These are phyloP conservation scores for Petroica traversi DNA, from an alignment of 2,113 vertebrate species.

Conservation along the genomic window DNA sequence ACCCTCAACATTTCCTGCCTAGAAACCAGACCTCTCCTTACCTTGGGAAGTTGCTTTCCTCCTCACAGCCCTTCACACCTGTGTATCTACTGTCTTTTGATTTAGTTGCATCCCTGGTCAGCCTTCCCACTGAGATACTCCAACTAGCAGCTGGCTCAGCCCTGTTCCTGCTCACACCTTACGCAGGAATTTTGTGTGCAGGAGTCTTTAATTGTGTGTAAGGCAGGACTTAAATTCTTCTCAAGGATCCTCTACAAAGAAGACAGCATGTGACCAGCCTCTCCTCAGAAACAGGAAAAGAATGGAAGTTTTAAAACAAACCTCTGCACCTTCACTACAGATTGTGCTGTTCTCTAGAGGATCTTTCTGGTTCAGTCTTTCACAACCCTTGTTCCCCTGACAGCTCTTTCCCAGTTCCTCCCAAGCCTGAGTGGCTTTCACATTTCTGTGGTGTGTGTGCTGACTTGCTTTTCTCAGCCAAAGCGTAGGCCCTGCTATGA, in stretches of 20 bases:
- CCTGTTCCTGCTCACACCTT: neutral
- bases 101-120: neutral
- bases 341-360: neutral
- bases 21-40: neutral
- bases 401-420: neutral
- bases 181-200: rapidly evolving
- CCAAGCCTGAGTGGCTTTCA: neutral
- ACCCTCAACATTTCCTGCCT: neutral
- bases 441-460: neutral
- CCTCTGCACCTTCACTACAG: neutral
- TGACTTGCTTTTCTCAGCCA: neutral
- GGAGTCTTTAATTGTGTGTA: neutral
- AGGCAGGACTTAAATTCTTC: neutral
- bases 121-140: neutral
- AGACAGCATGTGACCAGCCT: neutral
- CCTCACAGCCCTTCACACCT: neutral
- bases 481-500: neutral
- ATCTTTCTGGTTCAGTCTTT: neutral
- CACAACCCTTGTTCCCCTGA: neutral
- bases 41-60: neutral
- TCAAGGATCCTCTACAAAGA: neutral
- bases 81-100: neutral
- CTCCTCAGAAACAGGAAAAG: neutral
- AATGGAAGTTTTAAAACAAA: neutral
- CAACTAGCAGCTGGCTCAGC: neutral